phyloP scores from a whole-genome alignment of 2,113 vertebrate species.

The Oncorhynchus mykiss region DNA sequence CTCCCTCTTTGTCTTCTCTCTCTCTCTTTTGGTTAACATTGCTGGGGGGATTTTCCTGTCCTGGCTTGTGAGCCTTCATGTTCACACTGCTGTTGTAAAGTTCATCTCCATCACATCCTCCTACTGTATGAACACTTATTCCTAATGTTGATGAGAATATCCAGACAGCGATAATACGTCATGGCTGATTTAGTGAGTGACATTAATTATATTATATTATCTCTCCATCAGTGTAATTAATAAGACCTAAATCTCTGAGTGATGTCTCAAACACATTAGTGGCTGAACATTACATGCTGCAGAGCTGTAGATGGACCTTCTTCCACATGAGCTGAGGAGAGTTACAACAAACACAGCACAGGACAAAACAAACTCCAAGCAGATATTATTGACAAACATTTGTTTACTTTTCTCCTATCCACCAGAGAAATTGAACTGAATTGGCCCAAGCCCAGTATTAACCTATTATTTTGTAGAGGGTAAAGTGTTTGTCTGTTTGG shows the following conservation, averaged over 20 bases:
- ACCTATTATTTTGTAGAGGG: background rate
- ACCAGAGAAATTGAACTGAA: background rate
- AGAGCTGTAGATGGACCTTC: too few relatives aligned
- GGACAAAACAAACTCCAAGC: too few relatives aligned
- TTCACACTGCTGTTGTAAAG: conserved; percentile 2
- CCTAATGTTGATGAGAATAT: background rate
- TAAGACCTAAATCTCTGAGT: background rate
- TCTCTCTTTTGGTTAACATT: conserved; percentile 4
- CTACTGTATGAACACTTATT: background rate
- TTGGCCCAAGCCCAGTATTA: background rate
- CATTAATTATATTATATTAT: background rate
- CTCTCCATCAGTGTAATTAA: background rate
- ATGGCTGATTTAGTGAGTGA: background rate
- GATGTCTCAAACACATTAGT: background rate
- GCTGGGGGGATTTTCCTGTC: conserved; percentile 12
- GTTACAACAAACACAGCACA: too few relatives aligned
- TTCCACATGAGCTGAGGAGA: too few relatives aligned
- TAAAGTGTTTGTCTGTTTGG: background rate
- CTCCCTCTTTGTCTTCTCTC: background rate
- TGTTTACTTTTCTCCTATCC: too few relatives aligned
- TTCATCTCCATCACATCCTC: background rate
- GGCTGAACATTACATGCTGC: background rate
- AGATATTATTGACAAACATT: too few relatives aligned
- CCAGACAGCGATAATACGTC: background rate
- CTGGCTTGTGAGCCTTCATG: too few relatives aligned